Evolutionary conservation across 2,888 invertebrate species (phyloP).

Genomic region (Limenitis camilla): DNA sequence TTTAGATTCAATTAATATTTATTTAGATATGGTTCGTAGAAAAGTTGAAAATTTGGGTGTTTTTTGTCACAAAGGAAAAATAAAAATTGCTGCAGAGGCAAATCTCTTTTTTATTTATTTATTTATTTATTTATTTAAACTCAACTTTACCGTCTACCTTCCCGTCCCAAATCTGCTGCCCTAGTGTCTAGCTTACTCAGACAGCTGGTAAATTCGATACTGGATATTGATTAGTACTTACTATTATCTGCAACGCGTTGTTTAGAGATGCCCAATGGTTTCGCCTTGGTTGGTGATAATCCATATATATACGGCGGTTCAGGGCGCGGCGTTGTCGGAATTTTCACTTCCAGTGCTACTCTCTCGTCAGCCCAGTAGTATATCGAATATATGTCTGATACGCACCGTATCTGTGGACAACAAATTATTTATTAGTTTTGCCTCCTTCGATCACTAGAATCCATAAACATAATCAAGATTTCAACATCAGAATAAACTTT

Average conservation of each 20-base stretch:
- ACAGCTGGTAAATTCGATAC: neutral
- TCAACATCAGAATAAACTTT: too few relatives aligned
- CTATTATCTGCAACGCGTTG: slow-evolving; percentile 52
- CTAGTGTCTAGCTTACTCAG: neutral
- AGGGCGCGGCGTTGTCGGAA: slow-evolving; percentile 47
- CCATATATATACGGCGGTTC: slow-evolving; percentile 32
- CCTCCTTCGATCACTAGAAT: neutral
- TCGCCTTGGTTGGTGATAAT: too few relatives aligned
- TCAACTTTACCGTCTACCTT: neutral
- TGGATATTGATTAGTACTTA: slow-evolving; percentile 21
- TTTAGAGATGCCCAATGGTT: slow-evolving; percentile 56
- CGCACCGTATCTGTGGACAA: slow-evolving; percentile 53
- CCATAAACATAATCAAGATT: too few relatives aligned
- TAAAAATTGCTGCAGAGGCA: too few relatives aligned
- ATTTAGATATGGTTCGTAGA: too few relatives aligned
- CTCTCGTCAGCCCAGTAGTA: slow-evolving; percentile 59
- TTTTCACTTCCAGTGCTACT: slow-evolving; percentile 51
- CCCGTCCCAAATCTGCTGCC: neutral
- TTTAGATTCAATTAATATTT: too few relatives aligned
- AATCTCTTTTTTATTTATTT: too few relatives aligned
- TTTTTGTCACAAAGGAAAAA: too few relatives aligned
- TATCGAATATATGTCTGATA: slow-evolving; percentile 59
- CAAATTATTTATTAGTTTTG: neutral
- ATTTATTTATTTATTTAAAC: too few relatives aligned
- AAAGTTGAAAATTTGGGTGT: too few relatives aligned